These are phyloP conservation scores for Drosophila multiciliata DNA, from an alignment of 2,888 invertebrate species.

Conservation along the genomic window DNA sequence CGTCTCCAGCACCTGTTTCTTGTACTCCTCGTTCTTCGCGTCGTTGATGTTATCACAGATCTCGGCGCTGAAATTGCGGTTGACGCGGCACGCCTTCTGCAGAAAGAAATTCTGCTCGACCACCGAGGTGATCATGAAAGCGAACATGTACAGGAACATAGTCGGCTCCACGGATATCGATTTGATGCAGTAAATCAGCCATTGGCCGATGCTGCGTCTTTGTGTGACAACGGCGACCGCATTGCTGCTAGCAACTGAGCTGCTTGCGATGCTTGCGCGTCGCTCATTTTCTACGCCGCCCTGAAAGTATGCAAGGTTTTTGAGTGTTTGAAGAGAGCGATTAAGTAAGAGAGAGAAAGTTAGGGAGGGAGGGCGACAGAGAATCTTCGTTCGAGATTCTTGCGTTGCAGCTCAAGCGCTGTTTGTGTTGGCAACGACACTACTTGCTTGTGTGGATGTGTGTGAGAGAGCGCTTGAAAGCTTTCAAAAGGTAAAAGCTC, in stretches of 20 bases:
- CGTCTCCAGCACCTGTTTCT: conserved; percentile 90
- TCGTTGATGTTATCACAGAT: conserved; percentile 88
- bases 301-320: conserved; percentile 68
- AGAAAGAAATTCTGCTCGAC: conserved; percentile 92
- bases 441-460: background rate
- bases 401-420: conserved; percentile 15
- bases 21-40: conserved; percentile 86
- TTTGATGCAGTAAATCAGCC: conserved; percentile 30
- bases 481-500: background rate
- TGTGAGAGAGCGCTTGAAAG: background rate
- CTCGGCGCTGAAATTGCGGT: conserved; percentile 89
- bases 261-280: conserved; percentile 52
- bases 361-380: background rate
- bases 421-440: conserved; percentile 17
- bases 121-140: conserved; percentile 92
- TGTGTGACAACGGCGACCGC: conserved; percentile 1
- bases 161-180: conserved; percentile 92
- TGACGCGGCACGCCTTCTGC: conserved; percentile 91
- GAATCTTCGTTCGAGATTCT: background rate
- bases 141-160: conserved; percentile 95
- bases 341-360: background rate
- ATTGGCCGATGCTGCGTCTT: conserved; percentile 22
- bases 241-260: conserved; percentile 34
- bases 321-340: background rate
- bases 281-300: conserved; percentile 40